Conservation (phyloP, 2,113 vertebrate species). For the Protobothrops flavoviridis region DNA sequence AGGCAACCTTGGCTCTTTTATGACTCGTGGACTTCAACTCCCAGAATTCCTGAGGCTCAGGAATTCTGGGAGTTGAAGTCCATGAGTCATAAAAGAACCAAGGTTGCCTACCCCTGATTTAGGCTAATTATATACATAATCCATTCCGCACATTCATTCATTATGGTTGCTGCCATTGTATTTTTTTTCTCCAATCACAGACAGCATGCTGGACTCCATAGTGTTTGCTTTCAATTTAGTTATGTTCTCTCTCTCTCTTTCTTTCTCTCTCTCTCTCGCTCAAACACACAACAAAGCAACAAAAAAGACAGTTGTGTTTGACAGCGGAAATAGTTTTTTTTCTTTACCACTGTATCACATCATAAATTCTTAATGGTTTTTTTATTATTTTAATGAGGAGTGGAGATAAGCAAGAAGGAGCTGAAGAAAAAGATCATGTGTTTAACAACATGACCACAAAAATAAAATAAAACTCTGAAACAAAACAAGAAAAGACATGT, state of each 20-base stretch:
- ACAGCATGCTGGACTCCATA: constrained; percentile 3
- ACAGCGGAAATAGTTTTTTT: background rate
- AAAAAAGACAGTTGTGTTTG: background rate
- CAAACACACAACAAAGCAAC: background rate
- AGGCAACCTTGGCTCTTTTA: too few relatives aligned
- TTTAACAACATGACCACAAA: constrained; percentile 25
- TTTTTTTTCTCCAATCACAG: background rate
- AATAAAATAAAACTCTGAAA: background rate
- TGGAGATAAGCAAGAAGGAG: background rate
- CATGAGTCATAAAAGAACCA: too few relatives aligned
- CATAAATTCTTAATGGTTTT: background rate
- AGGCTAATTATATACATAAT: constrained; percentile 28
- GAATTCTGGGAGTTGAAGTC: too few relatives aligned
- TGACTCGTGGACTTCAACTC: too few relatives aligned
- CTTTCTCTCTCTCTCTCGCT: background rate
- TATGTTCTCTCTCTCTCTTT: background rate
- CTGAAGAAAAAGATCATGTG: background rate
- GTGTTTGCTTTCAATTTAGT: background rate
- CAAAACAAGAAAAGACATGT: constrained; percentile 18
- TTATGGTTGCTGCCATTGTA: constrained; percentile 13
- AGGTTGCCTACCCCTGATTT: too few relatives aligned
- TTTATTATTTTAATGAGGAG: constrained; percentile 2
- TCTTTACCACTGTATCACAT: constrained; percentile 27
- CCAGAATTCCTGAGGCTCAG: too few relatives aligned
- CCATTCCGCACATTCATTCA: background rate